Conservation (phyloP, 2,113 vertebrate species). For the Otis tarda region DNA sequence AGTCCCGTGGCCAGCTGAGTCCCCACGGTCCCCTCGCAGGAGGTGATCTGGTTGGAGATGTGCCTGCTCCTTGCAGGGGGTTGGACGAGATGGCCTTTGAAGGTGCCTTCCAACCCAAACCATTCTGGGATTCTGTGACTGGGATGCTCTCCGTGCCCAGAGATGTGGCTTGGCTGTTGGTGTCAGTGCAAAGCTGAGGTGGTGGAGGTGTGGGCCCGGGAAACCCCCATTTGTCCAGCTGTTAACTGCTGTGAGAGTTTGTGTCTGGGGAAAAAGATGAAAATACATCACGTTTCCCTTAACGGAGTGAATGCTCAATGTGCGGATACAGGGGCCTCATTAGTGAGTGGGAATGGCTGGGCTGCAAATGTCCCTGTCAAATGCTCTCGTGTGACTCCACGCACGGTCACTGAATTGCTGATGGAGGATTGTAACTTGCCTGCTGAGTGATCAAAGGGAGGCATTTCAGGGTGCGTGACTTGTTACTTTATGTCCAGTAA, state of each 20-base stretch:
- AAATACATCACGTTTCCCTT: rapidly evolving
- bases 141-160: rapidly evolving
- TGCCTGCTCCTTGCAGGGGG: no score
- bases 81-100: no score
- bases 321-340: rapidly evolving
- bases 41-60: background rate
- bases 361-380: background rate
- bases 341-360: background rate
- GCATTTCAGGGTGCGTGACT: background rate
- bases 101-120: no score
- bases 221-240: background rate
- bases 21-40: rapidly evolving
- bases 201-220: background rate
- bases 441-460: background rate
- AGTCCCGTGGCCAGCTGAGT: background rate
- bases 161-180: rapidly evolving
- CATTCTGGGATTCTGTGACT: no score
- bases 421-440: background rate
- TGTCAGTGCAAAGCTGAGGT: background rate
- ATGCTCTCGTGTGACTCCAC: rapidly evolving
- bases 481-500: background rate
- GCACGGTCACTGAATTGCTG: rapidly evolving
- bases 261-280: no score
- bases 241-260: background rate
- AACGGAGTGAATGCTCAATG: rapidly evolving